Evolutionary conservation across 1,140 invertebrate genomes (phyloP).

Genomic region (Lethrus apterus): DNA sequence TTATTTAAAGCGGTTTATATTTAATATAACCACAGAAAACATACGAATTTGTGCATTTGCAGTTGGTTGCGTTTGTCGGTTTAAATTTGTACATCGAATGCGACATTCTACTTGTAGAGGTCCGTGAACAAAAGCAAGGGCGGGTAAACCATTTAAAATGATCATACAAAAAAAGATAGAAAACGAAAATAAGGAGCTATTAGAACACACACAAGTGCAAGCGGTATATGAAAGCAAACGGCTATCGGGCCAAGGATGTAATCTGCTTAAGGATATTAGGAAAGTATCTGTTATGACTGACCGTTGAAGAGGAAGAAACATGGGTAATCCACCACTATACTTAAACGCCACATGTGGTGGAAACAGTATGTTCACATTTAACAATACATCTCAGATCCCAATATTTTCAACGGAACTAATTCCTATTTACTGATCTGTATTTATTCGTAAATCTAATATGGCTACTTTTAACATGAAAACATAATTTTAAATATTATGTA

Average conservation of each 20-base stretch:
- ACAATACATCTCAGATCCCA: no score
- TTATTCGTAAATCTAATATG: no score
- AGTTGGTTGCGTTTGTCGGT: no score
- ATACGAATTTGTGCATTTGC: no score
- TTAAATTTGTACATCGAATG: no score
- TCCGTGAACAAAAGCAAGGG: constrained; percentile 3
- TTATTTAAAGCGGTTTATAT: no score
- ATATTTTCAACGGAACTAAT: no score
- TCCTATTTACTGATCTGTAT: no score
- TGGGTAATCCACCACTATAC: constrained; percentile 1
- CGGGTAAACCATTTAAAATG: constrained; percentile 12
- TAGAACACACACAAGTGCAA: constrained; percentile 12
- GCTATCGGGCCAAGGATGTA: constrained; percentile 7
- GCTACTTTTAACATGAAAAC: no score
- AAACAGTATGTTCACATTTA: background rate
- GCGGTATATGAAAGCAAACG: constrained; percentile 9
- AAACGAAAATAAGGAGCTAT: constrained; percentile 14
- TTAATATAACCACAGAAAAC: no score
- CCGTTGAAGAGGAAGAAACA: constrained; percentile 10
- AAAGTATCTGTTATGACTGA: constrained; percentile 6
- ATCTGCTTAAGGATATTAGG: constrained; percentile 14
- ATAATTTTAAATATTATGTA: no score
- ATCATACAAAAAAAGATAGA: constrained; percentile 2
- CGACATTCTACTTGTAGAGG: no score
- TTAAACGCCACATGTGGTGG: constrained; percentile 10